Base-by-base conservation (phyloP, 2,797 vertebrate species). In the Oceanodroma leucorhoa region DNA sequence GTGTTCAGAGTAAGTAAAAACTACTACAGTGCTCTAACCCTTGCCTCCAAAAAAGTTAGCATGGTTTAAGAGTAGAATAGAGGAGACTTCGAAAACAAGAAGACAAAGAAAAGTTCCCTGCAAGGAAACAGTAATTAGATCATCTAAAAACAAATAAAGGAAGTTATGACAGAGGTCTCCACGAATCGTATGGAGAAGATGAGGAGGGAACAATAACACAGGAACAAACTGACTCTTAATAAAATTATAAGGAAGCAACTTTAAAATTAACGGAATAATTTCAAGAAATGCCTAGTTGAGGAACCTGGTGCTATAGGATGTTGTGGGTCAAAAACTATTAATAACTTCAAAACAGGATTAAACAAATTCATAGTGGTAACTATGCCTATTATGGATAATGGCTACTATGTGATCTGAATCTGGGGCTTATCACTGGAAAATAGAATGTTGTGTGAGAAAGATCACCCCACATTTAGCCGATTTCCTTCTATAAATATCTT, bases 71-170 rank as follows among this genome's bases (percentile, higher is more conserved):
- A 70, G 26, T 6, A 85, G 51, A 91, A 78, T 12, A 85, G 65
- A 83, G 41, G 21, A 81, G 48, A 77, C 20, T 43, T 36, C 29
- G 40, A 86, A 86, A 84, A 91, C 15, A 92, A 93, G 53, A 82
- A 60, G 53, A 67, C 32, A 91, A 90, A 73, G n/a, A 73, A 73
- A 91, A 89, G 18, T 45, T 78, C 53, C 73, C 79, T 50, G 58
- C 58, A 90, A 88, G 94, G 77, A 87, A 89, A 88, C 4, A 51
- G 88, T 70, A 60, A 84, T 83, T 82, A 86, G 55, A 75, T 46
- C 34, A 61, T 51, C 70, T 72, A 69, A 90, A 84, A 43, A 95
- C 80, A 95, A 95, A 96, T 43, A 82, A 94, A 91, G 90, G 77
- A 96, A 91, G 62, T 61, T 86, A 83, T 43, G 69, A 94, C 77